Evolutionary conservation across 1,140 invertebrate species (phyloP), one percentile per base, ranked within the genome.

Genomic region (Potamilus streckersoni): DNA sequence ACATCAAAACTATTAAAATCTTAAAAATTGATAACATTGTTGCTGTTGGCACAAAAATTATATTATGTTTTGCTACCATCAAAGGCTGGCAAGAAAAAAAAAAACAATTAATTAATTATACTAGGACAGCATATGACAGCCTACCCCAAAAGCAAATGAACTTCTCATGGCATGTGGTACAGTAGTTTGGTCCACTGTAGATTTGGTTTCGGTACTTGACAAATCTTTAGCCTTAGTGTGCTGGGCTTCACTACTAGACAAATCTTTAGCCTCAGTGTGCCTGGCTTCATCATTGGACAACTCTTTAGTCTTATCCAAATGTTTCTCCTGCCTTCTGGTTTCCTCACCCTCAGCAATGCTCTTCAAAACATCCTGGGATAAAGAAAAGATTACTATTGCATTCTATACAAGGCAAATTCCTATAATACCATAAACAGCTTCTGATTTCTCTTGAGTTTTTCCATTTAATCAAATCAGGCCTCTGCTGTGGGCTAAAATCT

Each of bases 141-240:
- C 81, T 76, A 89, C 88, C 73, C 88, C 88, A 74, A 87, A 80
- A 12, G 80, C 71, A 74, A 89, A 85, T 27, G 84, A 84, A 76
- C 83, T 85, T 71, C 88, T 84, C 85, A 88, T 87, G 58, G 88
- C 85, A 57, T 82, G 83, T 19, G 83, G 84, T 23, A 84, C 65
- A 20, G 70, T 49, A 2, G 63, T 58, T 64, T 72, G 67, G 66
- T 61, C 17, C 2, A 16, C 17, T 66, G 15, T 49, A 1, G 6
- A 49, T 16, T 65, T 69, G 57, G 61, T 57, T 76, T 69, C 27
- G 31, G 65, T 27, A 64, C 38, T 66, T n/a, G 67, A 55, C 16
- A 65, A 60, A 31, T 49, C 38, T 16, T 19, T 58, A 17, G 20
- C 70, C 56, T 38, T n/a, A 65, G 11, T 70, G 68, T 16, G 65